These are phyloP conservation scores for Hyposoter dolosus DNA, from an alignment of 2,888 invertebrate species.

Conservation along the genomic window DNA sequence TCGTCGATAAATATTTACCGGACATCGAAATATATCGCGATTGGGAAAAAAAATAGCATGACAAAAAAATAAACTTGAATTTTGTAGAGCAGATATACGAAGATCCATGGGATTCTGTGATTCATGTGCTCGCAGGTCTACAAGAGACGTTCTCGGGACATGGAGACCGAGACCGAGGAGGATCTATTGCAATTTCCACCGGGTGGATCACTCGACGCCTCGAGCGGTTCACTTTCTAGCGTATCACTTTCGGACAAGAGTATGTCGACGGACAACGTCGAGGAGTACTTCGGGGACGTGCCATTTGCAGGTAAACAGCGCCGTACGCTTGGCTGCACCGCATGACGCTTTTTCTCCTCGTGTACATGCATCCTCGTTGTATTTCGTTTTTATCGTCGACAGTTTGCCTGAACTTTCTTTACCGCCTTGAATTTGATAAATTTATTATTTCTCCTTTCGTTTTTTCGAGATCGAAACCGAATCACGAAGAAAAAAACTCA, in stretches of 20 bases:
- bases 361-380: conserved; percentile 84
- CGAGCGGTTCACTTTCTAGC: conserved; percentile 91
- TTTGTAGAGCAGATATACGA: conserved; percentile 12
- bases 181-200: conserved; percentile 86
- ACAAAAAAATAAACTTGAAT: not conserved
- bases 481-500: conserved; percentile 8
- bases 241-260: conserved; percentile 91
- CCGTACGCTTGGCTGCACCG: conserved; percentile 85
- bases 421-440: conserved; percentile 6
- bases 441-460: not conserved
- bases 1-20: too few species aligned
- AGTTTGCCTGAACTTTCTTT: conserved; percentile 75
- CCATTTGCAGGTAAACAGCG: conserved; percentile 93
- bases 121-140: conserved; percentile 88
- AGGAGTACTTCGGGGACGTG: conserved; percentile 94
- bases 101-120: conserved; percentile 33
- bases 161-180: conserved; percentile 92
- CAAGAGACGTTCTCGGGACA: conserved; percentile 93
- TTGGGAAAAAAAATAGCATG: not conserved
- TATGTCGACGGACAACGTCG: conserved; percentile 93
- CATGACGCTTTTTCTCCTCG: conserved; percentile 84
- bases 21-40: too few species aligned
- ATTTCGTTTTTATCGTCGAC: conserved; percentile 81
- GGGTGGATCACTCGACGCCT: conserved; percentile 85
- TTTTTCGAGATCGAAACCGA: not conserved